Evolutionary conservation across 2,797 vertebrate species (phyloP).

Genomic region (Nannoperca obscura): DNA sequence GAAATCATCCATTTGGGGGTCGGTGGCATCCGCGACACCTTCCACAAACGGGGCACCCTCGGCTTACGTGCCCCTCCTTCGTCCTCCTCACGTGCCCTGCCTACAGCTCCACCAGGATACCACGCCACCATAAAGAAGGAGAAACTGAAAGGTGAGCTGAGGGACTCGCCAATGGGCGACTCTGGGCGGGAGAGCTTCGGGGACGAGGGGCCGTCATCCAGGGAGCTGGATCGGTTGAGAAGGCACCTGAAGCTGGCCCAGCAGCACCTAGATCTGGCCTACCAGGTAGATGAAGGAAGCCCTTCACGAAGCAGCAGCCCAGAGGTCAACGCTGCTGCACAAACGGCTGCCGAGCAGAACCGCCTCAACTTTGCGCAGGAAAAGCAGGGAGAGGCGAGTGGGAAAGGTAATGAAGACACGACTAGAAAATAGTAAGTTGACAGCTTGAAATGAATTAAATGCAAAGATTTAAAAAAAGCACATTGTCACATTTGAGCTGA

Average conservation of each 20-base stretch:
- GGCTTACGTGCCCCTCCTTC: not conserved
- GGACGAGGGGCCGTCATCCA: conserved; percentile 71
- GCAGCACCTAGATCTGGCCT: conserved; percentile 90
- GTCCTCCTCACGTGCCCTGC: conserved; percentile 31
- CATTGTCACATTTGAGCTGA: not conserved
- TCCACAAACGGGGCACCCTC: conserved; percentile 65
- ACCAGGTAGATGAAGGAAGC: conserved; percentile 82
- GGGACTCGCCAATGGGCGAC: conserved; percentile 75
- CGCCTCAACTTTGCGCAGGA: conserved; percentile 92
- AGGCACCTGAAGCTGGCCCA: conserved; percentile 91
- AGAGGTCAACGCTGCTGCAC: conserved; percentile 82
- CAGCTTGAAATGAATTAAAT: not conserved
- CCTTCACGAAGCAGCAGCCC: conserved; percentile 89
- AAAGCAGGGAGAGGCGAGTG: conserved; percentile 83
- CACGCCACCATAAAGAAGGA: conserved; percentile 87
- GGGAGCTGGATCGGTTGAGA: conserved; percentile 86
- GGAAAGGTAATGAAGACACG: conserved; percentile 79
- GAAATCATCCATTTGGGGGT: conserved; percentile 90
- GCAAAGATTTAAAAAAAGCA: not conserved
- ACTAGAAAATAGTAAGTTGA: not conserved
- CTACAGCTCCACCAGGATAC: conserved; percentile 87
- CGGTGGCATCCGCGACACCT: conserved; percentile 86
- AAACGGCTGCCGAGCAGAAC: conserved; percentile 90
- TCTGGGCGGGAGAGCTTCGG: conserved; percentile 79
- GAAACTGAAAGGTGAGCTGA: conserved; percentile 80